Evolutionary conservation across 2,797 vertebrate genomes (phyloP).

Genomic region (Chelon auratus): DNA sequence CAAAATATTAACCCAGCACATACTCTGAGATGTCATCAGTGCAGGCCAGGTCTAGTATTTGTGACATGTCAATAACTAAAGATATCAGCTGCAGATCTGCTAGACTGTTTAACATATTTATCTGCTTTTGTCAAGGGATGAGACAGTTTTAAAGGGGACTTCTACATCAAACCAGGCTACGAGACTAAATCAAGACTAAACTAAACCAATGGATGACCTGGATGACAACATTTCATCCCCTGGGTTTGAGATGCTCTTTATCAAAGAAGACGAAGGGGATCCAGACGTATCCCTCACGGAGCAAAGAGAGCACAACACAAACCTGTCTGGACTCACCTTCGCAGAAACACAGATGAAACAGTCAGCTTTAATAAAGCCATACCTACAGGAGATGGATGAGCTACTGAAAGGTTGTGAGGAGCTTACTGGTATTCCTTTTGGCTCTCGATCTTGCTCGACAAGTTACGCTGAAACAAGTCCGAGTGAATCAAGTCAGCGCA

Average conservation of each 20-base stretch:
- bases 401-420: slow-evolving; percentile 83
- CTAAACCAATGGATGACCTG: slow-evolving; percentile 69
- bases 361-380: slow-evolving; percentile 83
- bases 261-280: slow-evolving; percentile 72
- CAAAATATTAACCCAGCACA: slow-evolving; percentile 35
- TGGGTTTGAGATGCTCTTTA: slow-evolving; percentile 72
- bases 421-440: slow-evolving; percentile 64
- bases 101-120: slow-evolving; percentile 20
- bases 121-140: slow-evolving; percentile 49
- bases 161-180: background rate
- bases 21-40: slow-evolving; percentile 10
- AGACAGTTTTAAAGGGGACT: slow-evolving; percentile 11
- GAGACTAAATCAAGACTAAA: background rate
- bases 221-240: slow-evolving; percentile 42
- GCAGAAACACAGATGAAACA: slow-evolving; percentile 31
- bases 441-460: slow-evolving; percentile 41
- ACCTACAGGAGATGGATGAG: slow-evolving; percentile 87
- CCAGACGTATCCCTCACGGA: slow-evolving; percentile 52
- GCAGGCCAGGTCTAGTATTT: slow-evolving; percentile 13
- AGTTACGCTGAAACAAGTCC: slow-evolving; percentile 39
- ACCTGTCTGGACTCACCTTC: slow-evolving; percentile 40
- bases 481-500: slow-evolving; percentile 10
- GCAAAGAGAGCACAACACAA: slow-evolving; percentile 45
- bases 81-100: background rate
- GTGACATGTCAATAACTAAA: slow-evolving; percentile 4